These are phyloP conservation scores for Pollenia griseotomentosa DNA, from an alignment of 2,888 invertebrate genomes.

Conservation along the genomic window DNA sequence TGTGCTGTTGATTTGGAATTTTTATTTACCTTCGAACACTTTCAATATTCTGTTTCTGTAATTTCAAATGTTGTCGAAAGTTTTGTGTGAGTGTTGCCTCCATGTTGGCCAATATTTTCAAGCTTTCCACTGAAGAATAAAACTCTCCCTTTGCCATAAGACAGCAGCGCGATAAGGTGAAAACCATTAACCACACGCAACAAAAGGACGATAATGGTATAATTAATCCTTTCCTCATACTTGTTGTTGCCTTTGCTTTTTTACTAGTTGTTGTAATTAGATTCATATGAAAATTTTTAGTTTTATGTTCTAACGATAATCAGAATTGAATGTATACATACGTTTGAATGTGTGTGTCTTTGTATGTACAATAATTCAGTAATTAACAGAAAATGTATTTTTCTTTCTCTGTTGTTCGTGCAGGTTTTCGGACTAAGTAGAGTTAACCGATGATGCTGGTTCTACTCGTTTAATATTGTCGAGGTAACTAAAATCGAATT, in stretches of 20 bases:
- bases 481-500: too few species aligned
- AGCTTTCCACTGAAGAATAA: slow-evolving; percentile 78
- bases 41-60: slow-evolving; percentile 74
- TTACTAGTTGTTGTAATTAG: background rate
- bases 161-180: background rate
- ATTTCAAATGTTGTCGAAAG: background rate
- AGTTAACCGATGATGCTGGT: too few species aligned
- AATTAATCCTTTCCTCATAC: slow-evolving; percentile 17
- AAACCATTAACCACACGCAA: slow-evolving; percentile 5
- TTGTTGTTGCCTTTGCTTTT: background rate
- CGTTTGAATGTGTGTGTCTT: background rate
- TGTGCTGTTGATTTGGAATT: background rate
- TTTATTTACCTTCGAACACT: slow-evolving; percentile 3
- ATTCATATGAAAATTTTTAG: slow-evolving; percentile 10
- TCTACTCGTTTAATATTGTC: too few species aligned
- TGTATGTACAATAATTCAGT: too few species aligned
- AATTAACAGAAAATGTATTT: background rate
- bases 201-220: slow-evolving; percentile 10
- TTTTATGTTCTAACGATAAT: slow-evolving; percentile 22
- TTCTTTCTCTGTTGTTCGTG: too few species aligned
- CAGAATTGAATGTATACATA: background rate
- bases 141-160: slow-evolving; percentile 74
- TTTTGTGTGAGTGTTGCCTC: slow-evolving; percentile 60
- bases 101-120: slow-evolving; percentile 72
- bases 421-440: too few species aligned